A percentile compares a stretch with the other conserved stretches of the same genome.
Evolutionary conservation across 2,797 vertebrate genomes (phyloP).

Genomic region (Parotocinclus haroldoi): DNA sequence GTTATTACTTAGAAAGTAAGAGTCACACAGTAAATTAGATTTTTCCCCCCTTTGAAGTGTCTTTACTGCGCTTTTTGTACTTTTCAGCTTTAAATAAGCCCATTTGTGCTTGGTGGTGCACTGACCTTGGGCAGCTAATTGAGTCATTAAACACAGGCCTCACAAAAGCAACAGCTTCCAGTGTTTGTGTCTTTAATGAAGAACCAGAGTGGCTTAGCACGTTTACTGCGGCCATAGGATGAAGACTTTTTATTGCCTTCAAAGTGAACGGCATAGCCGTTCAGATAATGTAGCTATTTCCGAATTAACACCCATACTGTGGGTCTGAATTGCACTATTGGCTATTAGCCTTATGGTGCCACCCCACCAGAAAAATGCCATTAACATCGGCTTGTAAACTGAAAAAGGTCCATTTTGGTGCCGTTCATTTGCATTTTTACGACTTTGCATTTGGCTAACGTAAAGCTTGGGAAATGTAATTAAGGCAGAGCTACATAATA

Average conservation of each 20-base stretch:
- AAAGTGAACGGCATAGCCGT: no score
- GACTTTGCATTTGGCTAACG: no score
- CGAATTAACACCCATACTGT: no score
- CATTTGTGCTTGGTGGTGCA: background rate
- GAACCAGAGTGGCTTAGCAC: background rate
- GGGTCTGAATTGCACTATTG: no score
- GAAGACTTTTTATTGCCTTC: no score
- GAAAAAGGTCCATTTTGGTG: no score
- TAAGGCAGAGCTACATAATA: no score
- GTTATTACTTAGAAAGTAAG: slow-evolving; percentile 33
- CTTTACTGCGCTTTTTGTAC: background rate
- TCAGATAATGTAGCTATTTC: background rate
- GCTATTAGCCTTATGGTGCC: no score
- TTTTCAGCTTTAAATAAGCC: slow-evolving; percentile 3
- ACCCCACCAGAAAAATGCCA: no score
- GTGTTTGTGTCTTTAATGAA: slow-evolving; percentile 15
- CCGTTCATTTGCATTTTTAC: no score
- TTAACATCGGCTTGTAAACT: no score
- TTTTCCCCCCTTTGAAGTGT: slow-evolving; percentile 9
- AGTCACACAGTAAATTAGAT: slow-evolving; percentile 21
- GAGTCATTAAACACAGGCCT: slow-evolving; percentile 21
- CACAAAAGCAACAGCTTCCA: slow-evolving; percentile 14
- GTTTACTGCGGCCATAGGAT: background rate
- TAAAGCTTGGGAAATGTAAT: no score
- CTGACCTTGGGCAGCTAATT: slow-evolving; percentile 7